Conservation (phyloP, 2,888 invertebrate genomes). For the Conchocele bisecta region DNA sequence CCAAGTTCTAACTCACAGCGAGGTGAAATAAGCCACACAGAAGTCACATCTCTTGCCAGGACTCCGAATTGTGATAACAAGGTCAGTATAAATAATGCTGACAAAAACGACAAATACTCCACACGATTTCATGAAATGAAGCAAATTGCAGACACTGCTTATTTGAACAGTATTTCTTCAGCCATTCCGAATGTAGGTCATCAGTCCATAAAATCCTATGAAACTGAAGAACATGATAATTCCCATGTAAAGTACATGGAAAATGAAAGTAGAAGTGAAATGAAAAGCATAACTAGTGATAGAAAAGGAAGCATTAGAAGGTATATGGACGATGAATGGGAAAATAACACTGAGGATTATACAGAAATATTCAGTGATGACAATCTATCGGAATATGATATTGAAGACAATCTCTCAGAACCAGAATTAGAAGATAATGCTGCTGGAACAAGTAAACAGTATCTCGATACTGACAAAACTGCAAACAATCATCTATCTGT, state of each 20-base stretch:
- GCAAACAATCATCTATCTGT: not conserved
- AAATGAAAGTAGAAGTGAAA: not conserved
- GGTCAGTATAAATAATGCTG: not conserved
- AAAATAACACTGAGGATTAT: not conserved
- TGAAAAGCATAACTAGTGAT: not conserved
- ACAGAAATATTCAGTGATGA: constrained; percentile 2
- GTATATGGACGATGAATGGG: not conserved
- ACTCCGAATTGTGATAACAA: constrained; percentile 49
- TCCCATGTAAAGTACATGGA: not conserved
- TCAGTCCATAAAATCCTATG: no score
- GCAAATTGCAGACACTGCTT: not conserved
- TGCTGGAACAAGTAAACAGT: no score
- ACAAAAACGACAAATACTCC: no score
- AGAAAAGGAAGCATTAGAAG: no score
- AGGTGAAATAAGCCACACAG: constrained; percentile 57
- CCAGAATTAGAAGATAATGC: no score
- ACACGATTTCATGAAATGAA: no score
- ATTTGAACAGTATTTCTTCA: no score
- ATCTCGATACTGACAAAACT: no score
- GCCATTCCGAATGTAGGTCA: no score
- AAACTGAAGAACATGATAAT: not conserved
- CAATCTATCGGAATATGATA: constrained; percentile 4
- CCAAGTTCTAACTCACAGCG: constrained; percentile 57
- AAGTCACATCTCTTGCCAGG: constrained; percentile 52
- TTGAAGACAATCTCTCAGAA: no score